Conservation (phyloP, 1,140 invertebrate genomes). For the Panagrolaimus sp. region DNA sequence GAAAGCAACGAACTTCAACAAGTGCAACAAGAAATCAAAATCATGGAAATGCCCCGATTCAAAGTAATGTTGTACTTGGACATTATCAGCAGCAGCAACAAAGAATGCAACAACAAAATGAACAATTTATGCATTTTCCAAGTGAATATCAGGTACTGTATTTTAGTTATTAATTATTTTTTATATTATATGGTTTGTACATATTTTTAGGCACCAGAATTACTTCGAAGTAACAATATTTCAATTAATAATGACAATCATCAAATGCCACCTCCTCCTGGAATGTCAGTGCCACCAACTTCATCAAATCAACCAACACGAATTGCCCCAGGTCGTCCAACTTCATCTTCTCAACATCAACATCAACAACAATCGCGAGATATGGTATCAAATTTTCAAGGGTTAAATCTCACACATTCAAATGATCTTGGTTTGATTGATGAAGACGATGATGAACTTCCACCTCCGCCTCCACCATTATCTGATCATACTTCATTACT, state of each 20-base stretch:
- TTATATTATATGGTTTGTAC: neutral
- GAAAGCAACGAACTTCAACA: neutral
- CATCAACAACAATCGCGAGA: neutral
- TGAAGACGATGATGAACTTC: conserved; percentile 19
- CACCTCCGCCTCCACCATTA: conserved; percentile 17
- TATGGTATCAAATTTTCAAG: neutral
- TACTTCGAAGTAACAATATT: neutral
- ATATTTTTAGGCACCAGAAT: neutral
- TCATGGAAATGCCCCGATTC: neutral
- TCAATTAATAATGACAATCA: neutral
- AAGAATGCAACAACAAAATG: neutral
- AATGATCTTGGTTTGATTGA: neutral
- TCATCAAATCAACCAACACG: neutral
- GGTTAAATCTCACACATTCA: neutral
- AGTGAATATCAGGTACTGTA: conserved; percentile 10
- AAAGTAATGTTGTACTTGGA: neutral
- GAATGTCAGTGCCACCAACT: neutral
- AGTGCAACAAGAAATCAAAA: neutral
- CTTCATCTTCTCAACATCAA: neutral
- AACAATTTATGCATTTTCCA: conserved; percentile 5
- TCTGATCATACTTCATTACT: neutral
- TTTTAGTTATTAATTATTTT: neutral
- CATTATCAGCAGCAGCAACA: neutral
- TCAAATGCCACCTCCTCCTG: conserved; percentile 9
- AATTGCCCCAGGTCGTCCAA: too few relatives aligned